These are phyloP conservation scores for Molossus alvarezi DNA, from an alignment of 2,797 vertebrate genomes.

Conservation along the genomic window DNA sequence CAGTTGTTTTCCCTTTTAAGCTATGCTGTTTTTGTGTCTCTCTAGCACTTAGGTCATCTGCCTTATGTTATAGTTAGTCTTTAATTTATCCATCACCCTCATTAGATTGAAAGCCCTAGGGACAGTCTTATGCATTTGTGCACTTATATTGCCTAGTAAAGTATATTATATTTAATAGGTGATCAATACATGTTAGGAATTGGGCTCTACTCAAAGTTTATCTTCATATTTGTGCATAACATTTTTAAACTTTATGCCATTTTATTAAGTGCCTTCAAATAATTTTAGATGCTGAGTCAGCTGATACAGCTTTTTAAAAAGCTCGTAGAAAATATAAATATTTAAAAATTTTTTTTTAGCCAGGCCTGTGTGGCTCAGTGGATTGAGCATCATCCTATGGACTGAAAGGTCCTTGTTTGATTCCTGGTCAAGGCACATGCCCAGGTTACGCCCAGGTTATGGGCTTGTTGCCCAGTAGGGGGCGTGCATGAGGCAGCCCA, in stretches of 20 bases:
- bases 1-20: not conserved
- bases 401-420: too few species aligned
- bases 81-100: too few species aligned
- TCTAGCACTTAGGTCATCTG: not conserved
- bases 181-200: not conserved
- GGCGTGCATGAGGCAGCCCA: too few species aligned
- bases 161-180: not conserved
- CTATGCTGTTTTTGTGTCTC: not conserved
- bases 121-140: not conserved
- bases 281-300: not conserved
- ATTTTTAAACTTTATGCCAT: slow-evolving; percentile 3
- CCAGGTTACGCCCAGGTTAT: too few species aligned
- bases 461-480: too few species aligned
- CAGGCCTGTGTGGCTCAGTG: too few species aligned
- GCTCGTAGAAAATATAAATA: not conserved
- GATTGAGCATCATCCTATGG: too few species aligned
- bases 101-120: not conserved
- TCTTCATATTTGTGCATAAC: not conserved
- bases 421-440: too few species aligned
- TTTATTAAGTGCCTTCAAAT: not conserved
- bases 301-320: not conserved
- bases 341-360: not conserved
- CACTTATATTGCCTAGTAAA: not conserved
- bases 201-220: not conserved
- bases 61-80: not conserved